Percentiles rank a stretch among this genome's conserved stretches.
Evolutionary conservation across 2,113 vertebrate genomes (phyloP).

Genomic region (Callopanchax toddi): DNA sequence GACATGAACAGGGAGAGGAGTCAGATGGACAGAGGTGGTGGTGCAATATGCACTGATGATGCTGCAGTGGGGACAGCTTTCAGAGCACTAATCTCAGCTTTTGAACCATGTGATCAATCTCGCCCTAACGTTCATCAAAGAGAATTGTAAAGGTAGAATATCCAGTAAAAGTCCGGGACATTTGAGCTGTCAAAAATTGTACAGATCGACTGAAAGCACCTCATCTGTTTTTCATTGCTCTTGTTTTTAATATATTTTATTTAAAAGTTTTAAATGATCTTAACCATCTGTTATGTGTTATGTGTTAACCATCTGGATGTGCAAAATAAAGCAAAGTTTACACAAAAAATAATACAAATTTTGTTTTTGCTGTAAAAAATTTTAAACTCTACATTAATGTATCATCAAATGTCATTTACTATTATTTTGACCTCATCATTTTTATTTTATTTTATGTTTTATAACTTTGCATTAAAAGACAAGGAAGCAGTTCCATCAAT

Average conservation of each 20-base stretch:
- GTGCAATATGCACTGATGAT: slow-evolving; percentile 56
- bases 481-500: too few species aligned
- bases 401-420: too few species aligned
- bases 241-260: background rate
- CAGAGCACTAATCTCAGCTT: accelerated
- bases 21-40: slow-evolving; percentile 64
- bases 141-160: slow-evolving; percentile 18
- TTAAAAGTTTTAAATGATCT: background rate
- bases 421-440: too few species aligned
- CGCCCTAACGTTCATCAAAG: background rate
- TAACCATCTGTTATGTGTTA: too few species aligned
- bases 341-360: too few species aligned
- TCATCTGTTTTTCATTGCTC: background rate
- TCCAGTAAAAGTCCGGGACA: background rate
- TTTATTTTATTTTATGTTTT: too few species aligned
- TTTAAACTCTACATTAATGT: too few species aligned
- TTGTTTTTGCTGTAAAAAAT: too few species aligned
- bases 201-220: background rate
- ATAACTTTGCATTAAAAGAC: too few species aligned
- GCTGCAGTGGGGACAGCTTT: slow-evolving; percentile 20
- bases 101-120: slow-evolving; percentile 5
- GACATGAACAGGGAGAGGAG: slow-evolving; percentile 64
- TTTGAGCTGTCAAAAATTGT: background rate
- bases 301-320: too few species aligned
- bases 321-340: background rate